A percentile compares a stretch with the other conserved stretches of the same genome.
Conservation (phyloP, 2,113 vertebrate genomes). For the Xyrauchen texanus region DNA sequence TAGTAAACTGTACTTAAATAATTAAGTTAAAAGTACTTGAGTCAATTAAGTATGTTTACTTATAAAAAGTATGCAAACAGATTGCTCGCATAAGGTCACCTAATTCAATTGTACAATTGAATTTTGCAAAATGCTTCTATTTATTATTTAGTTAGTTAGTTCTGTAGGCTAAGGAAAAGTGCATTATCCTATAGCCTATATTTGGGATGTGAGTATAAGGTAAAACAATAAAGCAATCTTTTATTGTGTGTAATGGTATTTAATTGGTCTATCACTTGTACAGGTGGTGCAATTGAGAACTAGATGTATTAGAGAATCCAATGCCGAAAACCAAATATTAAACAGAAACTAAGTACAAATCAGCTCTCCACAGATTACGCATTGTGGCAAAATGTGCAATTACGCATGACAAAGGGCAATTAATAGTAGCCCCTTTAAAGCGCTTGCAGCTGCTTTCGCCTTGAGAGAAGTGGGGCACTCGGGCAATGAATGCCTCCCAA, state of each 20-base stretch:
- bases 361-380: conserved; percentile 4
- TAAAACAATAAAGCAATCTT: background rate
- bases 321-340: conserved; percentile 28
- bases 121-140: no score
- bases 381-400: conserved; percentile 73
- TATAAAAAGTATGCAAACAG: no score
- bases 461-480: conserved; percentile 83
- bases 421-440: conserved; percentile 90
- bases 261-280: background rate
- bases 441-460: conserved; percentile 92
- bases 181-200: no score
- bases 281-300: background rate
- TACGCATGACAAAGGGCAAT: conserved; percentile 99
- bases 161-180: no score
- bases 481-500: conserved; percentile 78
- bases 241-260: conserved; percentile 19
- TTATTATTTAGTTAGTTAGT: no score
- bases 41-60: no score
- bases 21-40: no score
- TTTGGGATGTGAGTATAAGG: background rate
- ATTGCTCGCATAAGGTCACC: no score
- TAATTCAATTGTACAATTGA: no score
- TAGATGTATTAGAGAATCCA: conserved; percentile 11
- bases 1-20: no score
- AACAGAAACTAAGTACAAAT: conserved; percentile 19